Evolutionary conservation across 30 jellyfish, hydroid and myxozoan species (phyloP).

Genomic region (Rhopilema esculentum): DNA sequence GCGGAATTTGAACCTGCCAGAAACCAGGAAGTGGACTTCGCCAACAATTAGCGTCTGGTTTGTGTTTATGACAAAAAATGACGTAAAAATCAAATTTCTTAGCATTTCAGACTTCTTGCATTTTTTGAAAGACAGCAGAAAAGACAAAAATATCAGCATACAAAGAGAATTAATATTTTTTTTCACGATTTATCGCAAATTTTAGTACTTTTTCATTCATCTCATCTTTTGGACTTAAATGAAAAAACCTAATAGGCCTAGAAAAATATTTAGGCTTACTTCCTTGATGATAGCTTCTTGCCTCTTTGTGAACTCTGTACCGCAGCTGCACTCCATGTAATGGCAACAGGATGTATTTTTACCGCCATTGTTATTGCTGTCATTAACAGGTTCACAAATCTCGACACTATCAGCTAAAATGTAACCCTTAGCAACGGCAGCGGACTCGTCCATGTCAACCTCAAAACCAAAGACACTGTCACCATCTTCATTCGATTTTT

Average conservation of each 20-base stretch:
- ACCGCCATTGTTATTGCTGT: not conserved
- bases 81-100: too few relatives aligned
- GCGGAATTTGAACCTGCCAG: too few relatives aligned
- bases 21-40: too few relatives aligned
- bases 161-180: too few relatives aligned
- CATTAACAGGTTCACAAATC: not conserved
- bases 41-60: too few relatives aligned
- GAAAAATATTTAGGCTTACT: constrained; percentile 9
- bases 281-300: constrained; percentile 4
- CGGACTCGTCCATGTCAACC: constrained; percentile 14
- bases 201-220: too few relatives aligned
- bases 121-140: too few relatives aligned
- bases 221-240: not conserved
- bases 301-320: not conserved
- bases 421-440: constrained; percentile 55
- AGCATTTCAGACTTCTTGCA: too few relatives aligned
- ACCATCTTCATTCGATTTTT: constrained; percentile 14
- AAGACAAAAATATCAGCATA: too few relatives aligned
- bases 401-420: constrained; percentile 51
- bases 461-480: constrained; percentile 59
- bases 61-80: too few relatives aligned
- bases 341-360: not conserved
- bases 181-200: too few relatives aligned
- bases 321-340: constrained; percentile 15
- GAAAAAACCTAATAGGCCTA: too few relatives aligned